Conservation (phyloP, 2,113 vertebrate species). For the Echinops telfairi region DNA sequence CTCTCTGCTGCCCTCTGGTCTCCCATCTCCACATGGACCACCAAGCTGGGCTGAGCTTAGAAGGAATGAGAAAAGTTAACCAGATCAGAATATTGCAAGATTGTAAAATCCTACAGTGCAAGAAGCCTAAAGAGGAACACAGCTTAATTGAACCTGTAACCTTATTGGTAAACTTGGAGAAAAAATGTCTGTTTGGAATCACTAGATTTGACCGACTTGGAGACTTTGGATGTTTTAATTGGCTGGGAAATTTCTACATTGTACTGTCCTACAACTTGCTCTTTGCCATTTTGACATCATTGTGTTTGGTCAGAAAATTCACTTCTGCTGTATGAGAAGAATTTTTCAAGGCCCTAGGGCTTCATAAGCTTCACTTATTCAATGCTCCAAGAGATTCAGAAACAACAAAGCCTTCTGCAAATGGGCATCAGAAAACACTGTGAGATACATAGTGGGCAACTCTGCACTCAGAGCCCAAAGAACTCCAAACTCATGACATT, state of each 20-base stretch:
- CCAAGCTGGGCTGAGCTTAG: too few species aligned
- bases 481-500: slow-evolving; percentile 76
- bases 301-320: slow-evolving; percentile 97
- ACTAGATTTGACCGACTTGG: slow-evolving; percentile 98
- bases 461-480: slow-evolving; percentile 67
- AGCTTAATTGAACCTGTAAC: too few species aligned
- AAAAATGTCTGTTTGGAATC: slow-evolving; percentile 87
- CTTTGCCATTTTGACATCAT: slow-evolving; percentile 96
- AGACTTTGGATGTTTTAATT: slow-evolving; percentile 99
- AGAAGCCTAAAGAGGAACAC: too few species aligned
- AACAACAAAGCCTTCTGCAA: slow-evolving; percentile 92
- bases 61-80: too few species aligned
- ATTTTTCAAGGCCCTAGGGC: slow-evolving; percentile 96
- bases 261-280: slow-evolving; percentile 98
- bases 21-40: too few species aligned
- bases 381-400: slow-evolving; percentile 93
- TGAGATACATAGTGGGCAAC: slow-evolving; percentile 84
- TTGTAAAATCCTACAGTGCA: too few species aligned
- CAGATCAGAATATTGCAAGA: too few species aligned
- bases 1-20: too few species aligned
- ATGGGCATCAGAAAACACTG: slow-evolving; percentile 98
- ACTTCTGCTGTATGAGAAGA: slow-evolving; percentile 97
- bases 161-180: too few species aligned
- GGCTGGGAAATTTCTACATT: slow-evolving; percentile 99
- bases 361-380: slow-evolving; percentile 96